phyloP scores from a whole-genome alignment of 2,797 vertebrate genomes.

The Euthynnus affinis region DNA sequence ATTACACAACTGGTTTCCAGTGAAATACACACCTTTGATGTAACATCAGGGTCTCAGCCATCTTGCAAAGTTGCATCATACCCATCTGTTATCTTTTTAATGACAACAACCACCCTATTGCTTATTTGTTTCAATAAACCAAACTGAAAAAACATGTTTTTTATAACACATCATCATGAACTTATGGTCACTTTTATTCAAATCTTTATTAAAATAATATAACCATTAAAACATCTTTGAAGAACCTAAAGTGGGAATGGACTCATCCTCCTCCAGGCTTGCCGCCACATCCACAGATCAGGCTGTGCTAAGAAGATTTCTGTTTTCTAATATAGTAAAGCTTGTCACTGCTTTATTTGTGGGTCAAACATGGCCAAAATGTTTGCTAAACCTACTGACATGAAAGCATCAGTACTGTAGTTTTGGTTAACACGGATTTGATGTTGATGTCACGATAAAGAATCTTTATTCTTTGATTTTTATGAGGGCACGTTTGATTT shows the following conservation, averaged over 20 bases:
- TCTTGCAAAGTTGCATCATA: neutral
- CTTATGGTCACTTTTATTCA: neutral
- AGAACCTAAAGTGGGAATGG: slow-evolving; percentile 34
- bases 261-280: slow-evolving; percentile 67
- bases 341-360: slow-evolving; percentile 64
- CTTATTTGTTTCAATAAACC: neutral
- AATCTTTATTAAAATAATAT: neutral
- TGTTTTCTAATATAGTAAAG: slow-evolving; percentile 63
- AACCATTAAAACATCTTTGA: slow-evolving; percentile 8
- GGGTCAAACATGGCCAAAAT: slow-evolving; percentile 55
- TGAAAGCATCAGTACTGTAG: slow-evolving; percentile 12
- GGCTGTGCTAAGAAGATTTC: slow-evolving; percentile 79
- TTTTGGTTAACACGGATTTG: slow-evolving; percentile 7
- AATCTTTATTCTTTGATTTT: neutral
- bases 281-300: slow-evolving; percentile 78
- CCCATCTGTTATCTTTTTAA: neutral
- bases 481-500: neutral
- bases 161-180: neutral
- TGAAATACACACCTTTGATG: neutral
- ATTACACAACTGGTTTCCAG: neutral
- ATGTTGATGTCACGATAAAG: neutral
- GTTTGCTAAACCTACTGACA: slow-evolving; percentile 37
- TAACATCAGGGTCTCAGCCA: neutral
- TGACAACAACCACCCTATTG: neutral
- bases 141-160: neutral